These are phyloP conservation scores for Furcula furcula DNA, from an alignment of 2,888 invertebrate genomes.

Conservation along the genomic window DNA sequence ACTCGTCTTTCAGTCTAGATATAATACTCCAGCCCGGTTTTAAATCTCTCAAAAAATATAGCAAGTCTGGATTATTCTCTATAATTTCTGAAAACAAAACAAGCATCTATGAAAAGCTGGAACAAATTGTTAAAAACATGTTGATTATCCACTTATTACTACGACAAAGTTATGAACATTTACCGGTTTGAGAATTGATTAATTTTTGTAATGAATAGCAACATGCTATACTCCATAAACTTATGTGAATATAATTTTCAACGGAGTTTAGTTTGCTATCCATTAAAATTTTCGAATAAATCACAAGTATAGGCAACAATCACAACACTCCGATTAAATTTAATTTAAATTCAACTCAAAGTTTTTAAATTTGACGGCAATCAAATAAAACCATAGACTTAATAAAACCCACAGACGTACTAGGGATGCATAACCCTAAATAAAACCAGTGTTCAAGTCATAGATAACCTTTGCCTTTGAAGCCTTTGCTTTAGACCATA, in stretches of 20 bases:
- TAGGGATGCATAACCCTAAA: too few relatives aligned
- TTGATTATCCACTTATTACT: neutral
- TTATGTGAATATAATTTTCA: conserved; percentile 74
- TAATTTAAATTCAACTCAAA: too few relatives aligned
- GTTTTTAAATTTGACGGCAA: conserved; percentile 33
- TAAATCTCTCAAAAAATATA: conserved; percentile 68
- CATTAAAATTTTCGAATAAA: too few relatives aligned
- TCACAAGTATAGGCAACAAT: too few relatives aligned
- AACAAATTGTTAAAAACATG: conserved; percentile 4
- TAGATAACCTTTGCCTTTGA: too few relatives aligned
- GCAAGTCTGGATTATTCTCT: conserved; percentile 32
- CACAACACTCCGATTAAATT: too few relatives aligned
- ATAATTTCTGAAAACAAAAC: conserved; percentile 59
- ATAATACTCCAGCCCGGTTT: conserved; percentile 80
- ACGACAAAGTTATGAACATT: neutral
- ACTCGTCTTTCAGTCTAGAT: conserved; percentile 81
- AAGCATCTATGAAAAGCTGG: neutral
- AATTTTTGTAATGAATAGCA: conserved; percentile 81
- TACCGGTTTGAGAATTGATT: conserved; percentile 77
- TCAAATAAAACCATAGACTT: too few relatives aligned
- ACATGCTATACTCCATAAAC: conserved; percentile 78
- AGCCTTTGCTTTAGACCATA: too few relatives aligned
- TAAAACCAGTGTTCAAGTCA: too few relatives aligned
- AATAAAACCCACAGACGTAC: too few relatives aligned
- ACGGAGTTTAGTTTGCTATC: conserved; percentile 37